Evolutionary conservation across 2,113 vertebrate genomes (phyloP).

Genomic region (Neodontobutis hainanensis): DNA sequence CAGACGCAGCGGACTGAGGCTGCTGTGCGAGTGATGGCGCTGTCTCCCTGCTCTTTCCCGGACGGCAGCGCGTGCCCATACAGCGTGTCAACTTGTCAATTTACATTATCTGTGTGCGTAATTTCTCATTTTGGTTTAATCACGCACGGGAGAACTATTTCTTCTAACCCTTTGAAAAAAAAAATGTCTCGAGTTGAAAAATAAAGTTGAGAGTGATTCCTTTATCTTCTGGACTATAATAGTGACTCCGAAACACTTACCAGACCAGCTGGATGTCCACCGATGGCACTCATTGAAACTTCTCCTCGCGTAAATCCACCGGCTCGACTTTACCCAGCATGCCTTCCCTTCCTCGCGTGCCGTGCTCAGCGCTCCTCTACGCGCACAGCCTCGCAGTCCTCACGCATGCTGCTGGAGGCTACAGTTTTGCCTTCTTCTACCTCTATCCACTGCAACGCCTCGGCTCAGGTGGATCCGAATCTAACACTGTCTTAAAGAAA

Average conservation of each 20-base stretch:
- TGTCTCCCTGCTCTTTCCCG: slow-evolving; percentile 72
- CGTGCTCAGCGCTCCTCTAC: slow-evolving; percentile 23
- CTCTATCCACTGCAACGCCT: slow-evolving; percentile 24
- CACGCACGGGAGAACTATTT: neutral
- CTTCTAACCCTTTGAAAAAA: neutral
- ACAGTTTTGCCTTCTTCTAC: slow-evolving; percentile 33
- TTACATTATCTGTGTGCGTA: slow-evolving; percentile 12
- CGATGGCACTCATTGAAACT: slow-evolving; percentile 53
- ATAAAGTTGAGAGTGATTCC: slow-evolving; percentile 39
- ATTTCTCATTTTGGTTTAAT: slow-evolving; percentile 10
- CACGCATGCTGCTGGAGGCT: slow-evolving; percentile 37
- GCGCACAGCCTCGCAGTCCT: slow-evolving; percentile 27
- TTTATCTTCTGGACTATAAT: neutral
- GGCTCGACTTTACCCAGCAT: slow-evolving; percentile 45
- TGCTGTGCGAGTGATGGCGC: slow-evolving; percentile 79
- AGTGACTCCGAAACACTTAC: slow-evolving; percentile 57
- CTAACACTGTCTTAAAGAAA: slow-evolving; percentile 57
- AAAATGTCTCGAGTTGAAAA: slow-evolving; percentile 1
- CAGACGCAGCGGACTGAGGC: slow-evolving; percentile 44
- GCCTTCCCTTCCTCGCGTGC: slow-evolving; percentile 28
- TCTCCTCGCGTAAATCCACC: slow-evolving; percentile 59
- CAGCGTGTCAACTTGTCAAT: slow-evolving; percentile 52
- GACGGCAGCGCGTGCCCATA: slow-evolving; percentile 36
- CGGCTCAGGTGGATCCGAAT: slow-evolving; percentile 51
- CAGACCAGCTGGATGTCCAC: slow-evolving; percentile 54